Base-by-base conservation (phyloP, 1,140 invertebrate genomes). In the Zophobas morio region DNA sequence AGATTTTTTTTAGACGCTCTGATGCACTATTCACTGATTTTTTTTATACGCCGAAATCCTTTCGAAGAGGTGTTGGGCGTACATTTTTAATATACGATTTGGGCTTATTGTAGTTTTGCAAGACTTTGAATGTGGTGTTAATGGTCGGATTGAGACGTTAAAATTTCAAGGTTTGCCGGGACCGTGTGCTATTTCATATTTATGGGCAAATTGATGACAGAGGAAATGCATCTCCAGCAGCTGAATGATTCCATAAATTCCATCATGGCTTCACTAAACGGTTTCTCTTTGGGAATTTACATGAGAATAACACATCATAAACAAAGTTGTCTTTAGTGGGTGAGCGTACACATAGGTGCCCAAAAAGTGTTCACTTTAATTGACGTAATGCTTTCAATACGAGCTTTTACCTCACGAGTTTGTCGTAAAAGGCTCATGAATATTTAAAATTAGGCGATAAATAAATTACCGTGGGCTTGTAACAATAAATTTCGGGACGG, bases 51-150 rank as follows among this genome's bases (percentile, higher is more conserved):
- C n/a, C 60, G 6, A 66, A 66, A 66, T 66, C 60, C 39, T 66
- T 66, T 47, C 37, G 60, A 39, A 66, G 53, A 74, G 72, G 72
- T 74, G 71, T 46, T 35, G 72, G 72, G 72, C 72, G 72, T 74
- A 74, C 72, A 74, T 74, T 57, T 74, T 74, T 74, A 74, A 60
- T 74, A 57, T 74, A 74, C 72, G 54, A 74, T 74, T 74, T 74
- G 57, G 51, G 51, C 39, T 20, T 40, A 56, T 60, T 57, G 40
- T 56, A 54, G 33, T 74, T 71, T 71, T 34, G 70, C 49, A 71
- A 71, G 70, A 72, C 34, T 60, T 60, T 72, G 42, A 74, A 74
- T 60, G 72, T 63, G 37, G 72, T 74, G 54, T 56, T 74, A 74
- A 74, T 74, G 54, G 72, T 47, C 46, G 51, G 53, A 74, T 74